Evolutionary conservation across 1,140 invertebrate genomes (phyloP), one percentile per base, ranked within the genome.

Genomic region (Cydia pomonella): DNA sequence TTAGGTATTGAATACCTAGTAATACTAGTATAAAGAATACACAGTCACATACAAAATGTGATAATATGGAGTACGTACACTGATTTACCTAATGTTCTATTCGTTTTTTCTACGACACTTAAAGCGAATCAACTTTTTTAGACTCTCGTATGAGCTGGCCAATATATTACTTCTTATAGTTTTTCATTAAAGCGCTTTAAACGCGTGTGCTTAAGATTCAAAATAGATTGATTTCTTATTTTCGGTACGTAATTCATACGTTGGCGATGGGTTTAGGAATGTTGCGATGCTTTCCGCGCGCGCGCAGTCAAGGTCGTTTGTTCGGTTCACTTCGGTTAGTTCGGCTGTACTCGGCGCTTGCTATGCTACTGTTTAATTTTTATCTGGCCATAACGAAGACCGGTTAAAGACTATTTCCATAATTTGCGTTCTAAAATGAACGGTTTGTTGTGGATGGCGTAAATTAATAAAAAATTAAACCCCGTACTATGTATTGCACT

Each of bases 251-350:
- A 6, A 7, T 50, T 50, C 16, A 50, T 50, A 63, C 18, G 25
- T n/a, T 66, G 63, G 27, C 27, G 27, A 66, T 29, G 63, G 27
- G 63, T 66, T 66, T 66, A 66, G 63, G 63, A 66, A 66, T 66
- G 63, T 50, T 50, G n/a, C 63, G 63, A 29, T 29, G 63, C 27
- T 66, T 66, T 66, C 63, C 23, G 63, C 63, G 25, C 63, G 12
- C 63, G 63, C 63, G 23, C 63, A 27, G 63, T 66, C 63, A 66
- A 66, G 63, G 63, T n/a, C 63, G 63, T 66, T 33, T 16, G 63
- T 66, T 33, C 63, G 63, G 63, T 23, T 66, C 63, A 16, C 25
- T n/a, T 25, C 25, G 25, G 63, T 27, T 66, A 29, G 47, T 50
- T 50, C 63, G 27, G 23, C 63, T 29, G 63, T 29, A 27, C 63